Base-by-base conservation (phyloP, 2,888 invertebrate species). In the Caenorhabditis plicata region DNA sequence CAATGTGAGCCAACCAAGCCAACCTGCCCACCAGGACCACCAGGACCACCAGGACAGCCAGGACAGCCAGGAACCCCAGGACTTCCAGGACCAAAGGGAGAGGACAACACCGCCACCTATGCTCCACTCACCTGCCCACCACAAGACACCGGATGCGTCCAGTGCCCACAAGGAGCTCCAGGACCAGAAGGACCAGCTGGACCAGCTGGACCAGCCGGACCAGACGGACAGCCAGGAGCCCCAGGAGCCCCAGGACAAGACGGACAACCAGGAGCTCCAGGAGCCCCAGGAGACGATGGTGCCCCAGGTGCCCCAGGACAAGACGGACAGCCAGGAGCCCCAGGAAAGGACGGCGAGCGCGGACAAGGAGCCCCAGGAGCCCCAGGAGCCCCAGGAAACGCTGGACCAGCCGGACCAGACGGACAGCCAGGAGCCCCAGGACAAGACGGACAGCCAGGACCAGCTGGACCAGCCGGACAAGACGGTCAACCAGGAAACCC, bases 1-100 rank as follows among this genome's bases (percentile, higher is more conserved):
- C 74, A 74, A 43, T 77, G 75, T 57, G 68, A 72, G 47, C 73
- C 75, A 19, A 36, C 62, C 31, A 73, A 71, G 55, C 73, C 68
- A 13, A 54, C 53, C 13, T 65, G 68, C 43, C 64, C 68, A n/a
- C 60, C 65, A 38, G 64, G 68, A 55, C 56, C 58, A 2, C 53
- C 68, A 33, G 68, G 68, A 50, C 63, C 55, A 11, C 60, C 65
- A 19, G 68, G 68, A 49, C 55, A 49, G 15, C 48, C 71, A n/a
- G 64, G 67, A 27, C 45, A 45, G 35, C 60, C 62, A 42, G 55
- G 55, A 49, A 26, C 31, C 29, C 50, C 56, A 57, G 73, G 73
- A 52, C 50, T 52, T 31, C 58, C 65, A 40, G 74, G 74, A 42
- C 55, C 55, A 55, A n/a, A 17, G n/a, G 32, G 32, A 11, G 32